Evolutionary conservation across 2,888 invertebrate genomes (phyloP).

Genomic region (Ellobium chinense): DNA sequence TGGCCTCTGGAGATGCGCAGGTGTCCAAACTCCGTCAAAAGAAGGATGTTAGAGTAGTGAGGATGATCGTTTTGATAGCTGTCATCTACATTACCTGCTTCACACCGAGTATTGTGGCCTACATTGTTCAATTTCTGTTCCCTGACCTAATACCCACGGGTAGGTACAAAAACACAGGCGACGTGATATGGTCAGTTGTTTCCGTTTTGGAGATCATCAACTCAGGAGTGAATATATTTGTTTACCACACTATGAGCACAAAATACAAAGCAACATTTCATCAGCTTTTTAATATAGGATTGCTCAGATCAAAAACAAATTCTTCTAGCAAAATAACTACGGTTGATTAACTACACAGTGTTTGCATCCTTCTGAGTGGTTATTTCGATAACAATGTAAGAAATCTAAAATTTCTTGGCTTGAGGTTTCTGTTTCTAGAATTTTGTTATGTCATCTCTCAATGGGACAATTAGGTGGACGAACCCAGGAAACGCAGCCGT

Average conservation of each 20-base stretch:
- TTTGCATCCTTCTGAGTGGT: too few relatives aligned
- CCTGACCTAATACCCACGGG: neutral
- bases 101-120: neutral
- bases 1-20: neutral
- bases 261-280: constrained; percentile 4
- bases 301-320: too few relatives aligned
- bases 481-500: too few relatives aligned
- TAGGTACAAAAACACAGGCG: neutral
- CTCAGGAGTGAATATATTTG: constrained; percentile 12
- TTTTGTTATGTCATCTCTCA: too few relatives aligned
- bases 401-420: too few relatives aligned
- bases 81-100: neutral
- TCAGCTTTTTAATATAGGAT: too few relatives aligned
- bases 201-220: neutral
- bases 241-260: neutral
- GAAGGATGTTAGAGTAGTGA: neutral
- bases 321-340: too few relatives aligned
- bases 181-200: neutral
- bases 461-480: too few relatives aligned
- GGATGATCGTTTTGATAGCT: neutral
- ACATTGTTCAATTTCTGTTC: neutral
- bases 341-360: too few relatives aligned
- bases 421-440: too few relatives aligned
- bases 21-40: neutral
- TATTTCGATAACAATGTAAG: too few relatives aligned